Evolutionary conservation across 2,888 invertebrate genomes (phyloP).

Genomic region (Sesia bembeciformis): DNA sequence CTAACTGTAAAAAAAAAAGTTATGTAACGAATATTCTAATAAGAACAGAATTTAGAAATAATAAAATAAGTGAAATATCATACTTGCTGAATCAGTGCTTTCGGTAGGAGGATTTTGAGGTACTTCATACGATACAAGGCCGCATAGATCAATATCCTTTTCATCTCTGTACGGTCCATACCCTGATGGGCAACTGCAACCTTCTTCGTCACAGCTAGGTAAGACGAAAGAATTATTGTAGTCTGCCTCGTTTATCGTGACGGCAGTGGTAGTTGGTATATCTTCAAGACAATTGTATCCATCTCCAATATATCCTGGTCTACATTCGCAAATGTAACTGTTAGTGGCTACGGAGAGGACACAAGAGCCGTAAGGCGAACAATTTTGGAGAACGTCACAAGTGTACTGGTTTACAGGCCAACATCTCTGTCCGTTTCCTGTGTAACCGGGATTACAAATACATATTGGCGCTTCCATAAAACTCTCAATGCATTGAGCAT

Average conservation of each 20-base stretch:
- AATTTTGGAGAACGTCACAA: slow-evolving; percentile 24
- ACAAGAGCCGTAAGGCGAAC: slow-evolving; percentile 45
- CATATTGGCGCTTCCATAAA: slow-evolving; percentile 61
- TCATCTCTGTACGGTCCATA: slow-evolving; percentile 43
- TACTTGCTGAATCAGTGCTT: slow-evolving; percentile 32
- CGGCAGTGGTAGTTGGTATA: slow-evolving; percentile 11
- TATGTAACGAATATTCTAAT: not conserved
- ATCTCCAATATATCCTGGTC: slow-evolving; percentile 81
- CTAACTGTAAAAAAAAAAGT: slow-evolving; percentile 68
- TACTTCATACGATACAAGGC: slow-evolving; percentile 19
- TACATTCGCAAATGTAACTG: slow-evolving; percentile 74
- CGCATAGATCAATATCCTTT: slow-evolving; percentile 46
- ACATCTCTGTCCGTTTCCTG: slow-evolving; percentile 84
- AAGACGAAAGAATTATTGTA: slow-evolving; percentile 48
- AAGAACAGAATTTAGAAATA: not conserved
- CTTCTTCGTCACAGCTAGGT: slow-evolving; percentile 36
- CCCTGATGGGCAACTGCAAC: slow-evolving; percentile 47
- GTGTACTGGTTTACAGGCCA: slow-evolving; percentile 25
- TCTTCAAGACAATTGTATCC: slow-evolving; percentile 59
- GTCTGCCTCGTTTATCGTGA: slow-evolving; percentile 31
- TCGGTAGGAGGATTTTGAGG: slow-evolving; percentile 4
- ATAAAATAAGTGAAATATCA: slow-evolving; percentile 12
- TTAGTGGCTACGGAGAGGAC: slow-evolving; percentile 23
- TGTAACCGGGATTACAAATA: slow-evolving; percentile 82
- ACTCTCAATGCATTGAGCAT: slow-evolving; percentile 73